These are phyloP conservation scores for Coluber constrictor DNA, from an alignment of 2,797 vertebrate species.

Conservation along the genomic window DNA sequence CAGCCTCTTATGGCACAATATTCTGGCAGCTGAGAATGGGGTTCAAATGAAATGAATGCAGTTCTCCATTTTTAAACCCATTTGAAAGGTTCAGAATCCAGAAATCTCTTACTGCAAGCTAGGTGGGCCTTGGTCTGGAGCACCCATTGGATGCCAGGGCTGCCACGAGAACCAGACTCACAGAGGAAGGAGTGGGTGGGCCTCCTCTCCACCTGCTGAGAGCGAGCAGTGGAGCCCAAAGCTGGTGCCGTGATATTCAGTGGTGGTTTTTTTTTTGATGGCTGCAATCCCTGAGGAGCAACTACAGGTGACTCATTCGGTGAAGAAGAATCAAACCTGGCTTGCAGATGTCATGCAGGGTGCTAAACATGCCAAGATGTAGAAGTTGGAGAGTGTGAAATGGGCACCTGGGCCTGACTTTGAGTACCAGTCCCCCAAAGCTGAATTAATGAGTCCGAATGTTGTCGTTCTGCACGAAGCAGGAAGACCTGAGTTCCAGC, in stretches of 20 bases:
- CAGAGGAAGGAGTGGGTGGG: neutral
- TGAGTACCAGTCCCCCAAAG: neutral
- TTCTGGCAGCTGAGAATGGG: neutral
- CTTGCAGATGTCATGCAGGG: neutral
- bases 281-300: neutral
- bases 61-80: neutral
- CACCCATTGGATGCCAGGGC: neutral
- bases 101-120: no score
- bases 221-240: neutral
- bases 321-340: no score
- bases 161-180: neutral
- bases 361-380: neutral
- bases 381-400: neutral
- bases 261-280: no score
- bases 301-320: no score
- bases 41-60: neutral
- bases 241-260: no score
- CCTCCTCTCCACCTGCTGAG: neutral
- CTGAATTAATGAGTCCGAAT: neutral
- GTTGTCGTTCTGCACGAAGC: neutral
- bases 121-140: neutral
- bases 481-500: neutral
- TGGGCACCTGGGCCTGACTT: neutral
- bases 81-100: neutral
- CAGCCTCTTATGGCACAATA: neutral